Conservation (phyloP, 2,113 vertebrate genomes). For the Osmerus mordax region DNA sequence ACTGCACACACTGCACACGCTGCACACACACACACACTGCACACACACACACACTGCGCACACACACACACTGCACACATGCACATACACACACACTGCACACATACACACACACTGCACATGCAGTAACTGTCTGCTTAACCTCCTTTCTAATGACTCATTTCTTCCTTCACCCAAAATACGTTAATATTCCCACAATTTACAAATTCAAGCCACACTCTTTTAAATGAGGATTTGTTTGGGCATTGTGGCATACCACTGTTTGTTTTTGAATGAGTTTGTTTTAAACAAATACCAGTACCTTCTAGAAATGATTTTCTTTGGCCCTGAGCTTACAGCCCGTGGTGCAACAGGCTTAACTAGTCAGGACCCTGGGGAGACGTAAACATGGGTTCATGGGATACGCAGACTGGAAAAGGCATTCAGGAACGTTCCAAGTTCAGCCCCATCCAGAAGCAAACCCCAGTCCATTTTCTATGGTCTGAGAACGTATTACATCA, state of each 20-base stretch:
- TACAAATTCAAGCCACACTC: background rate
- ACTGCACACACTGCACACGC: too few species aligned
- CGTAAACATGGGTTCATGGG: constrained; percentile 18
- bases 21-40: too few species aligned
- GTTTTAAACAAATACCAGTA: constrained; percentile 9
- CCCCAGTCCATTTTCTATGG: too few species aligned
- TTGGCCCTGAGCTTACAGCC: constrained; percentile 20
- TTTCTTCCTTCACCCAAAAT: background rate
- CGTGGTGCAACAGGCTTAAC: constrained; percentile 12
- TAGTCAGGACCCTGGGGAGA: constrained; percentile 9
- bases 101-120: background rate
- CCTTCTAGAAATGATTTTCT: constrained; percentile 27
- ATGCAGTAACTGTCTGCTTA: background rate
- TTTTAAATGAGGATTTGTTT: background rate
- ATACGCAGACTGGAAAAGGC: constrained; percentile 15
- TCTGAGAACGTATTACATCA: too few species aligned
- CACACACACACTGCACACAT: too few species aligned
- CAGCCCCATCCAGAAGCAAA: too few species aligned
- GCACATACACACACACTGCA: too few species aligned
- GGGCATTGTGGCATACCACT: constrained; percentile 3
- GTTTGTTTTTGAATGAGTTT: constrained; percentile 23
- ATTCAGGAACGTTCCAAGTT: background rate
- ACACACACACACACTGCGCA: too few species aligned
- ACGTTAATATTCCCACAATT: background rate
- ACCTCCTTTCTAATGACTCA: too few species aligned